Base-by-base conservation (phyloP, 2,888 invertebrate species). In the Cryptocephalus primarius region DNA sequence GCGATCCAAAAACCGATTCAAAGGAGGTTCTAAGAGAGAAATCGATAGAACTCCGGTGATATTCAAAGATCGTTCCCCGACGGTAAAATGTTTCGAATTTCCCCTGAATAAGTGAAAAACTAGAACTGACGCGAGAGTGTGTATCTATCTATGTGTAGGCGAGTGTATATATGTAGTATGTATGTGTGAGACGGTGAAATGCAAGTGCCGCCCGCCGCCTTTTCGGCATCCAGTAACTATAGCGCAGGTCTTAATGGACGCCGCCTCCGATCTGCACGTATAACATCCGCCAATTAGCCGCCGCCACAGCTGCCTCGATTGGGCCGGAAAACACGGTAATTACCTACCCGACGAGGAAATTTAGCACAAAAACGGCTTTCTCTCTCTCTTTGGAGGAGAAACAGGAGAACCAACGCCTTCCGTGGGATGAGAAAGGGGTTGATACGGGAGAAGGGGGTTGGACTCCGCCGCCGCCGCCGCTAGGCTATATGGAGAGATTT, bases 281-380 rank as follows among this genome's bases (percentile, higher is more conserved):
- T 63, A 64, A 63, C 67, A 62, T 65, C 66, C 64, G 60, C 69
- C 69, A 69, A 69, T 69, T 69, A 69, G 67, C 67, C 63, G 56
- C 55, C 56, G 54, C 60, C 56, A 55, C 56, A 52, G 53, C 59
- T 53, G 50, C 58, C 60, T 60, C 59, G 62, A 62, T 61, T 60
- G 62, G 60, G 55, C 56, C 57, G 51, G 53, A 49, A 56, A 54
- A 50, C 48, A 48, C 48, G 43, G 51, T 55, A 55, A 55, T 55
- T 55, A 56, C 52, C 52, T 44, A 48, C 12, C 36, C 51, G 33
- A 52, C 52, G 52, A 52, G 52, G 52, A 52, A 52, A 54, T 52
- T 54, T 50, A 42, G 52, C 50, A 47, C 51, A 43, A 54, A 50
- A 50, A 48, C 40, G 40, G 10, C 14, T 12, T 22, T 44, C 47